Base-by-base conservation (phyloP, 1,140 invertebrate genomes). In the Heliothis subflexa region DNA sequence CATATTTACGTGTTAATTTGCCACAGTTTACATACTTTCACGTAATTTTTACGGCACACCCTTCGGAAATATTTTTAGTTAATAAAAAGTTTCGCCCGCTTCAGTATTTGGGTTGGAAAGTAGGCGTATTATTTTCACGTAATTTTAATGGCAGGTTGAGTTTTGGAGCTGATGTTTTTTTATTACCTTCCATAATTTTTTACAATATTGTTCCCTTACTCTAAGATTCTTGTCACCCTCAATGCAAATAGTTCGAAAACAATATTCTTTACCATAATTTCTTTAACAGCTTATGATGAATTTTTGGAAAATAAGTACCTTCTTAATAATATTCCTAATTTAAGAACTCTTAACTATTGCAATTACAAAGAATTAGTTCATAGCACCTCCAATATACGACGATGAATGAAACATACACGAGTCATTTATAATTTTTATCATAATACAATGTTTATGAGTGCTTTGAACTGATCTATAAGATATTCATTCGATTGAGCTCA, bases 1-100 rank as follows among this genome's bases (percentile, higher is more conserved):
- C 59, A 75, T 64, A 75, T 62, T 75, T 75, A 50, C 64, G 45
- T 50, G 64, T 50, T 68, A 68, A 68, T 68, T 68, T 50, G 21
- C 14, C 25, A 50, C 25, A 49, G 50, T 50, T 62, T 40, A 49
- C 16, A 61, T 55, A 59, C 47, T 57, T 55, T 64, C n/a, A 9
- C 45, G 47, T 49, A 50, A 66, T 68, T 75, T 75, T 75, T 62
- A 14, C 16, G 9, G 59, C 47, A 64, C 73, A 50, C 73, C 57
- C 73, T 52, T 14, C 14, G 49, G 45, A 25, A 16, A 64, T 75
- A 75, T 73, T 62, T 75, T 62, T 52, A 64, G 50, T 75, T 75
- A 21, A 47, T 62, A 75, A 50, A 62, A 52, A 50, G 62, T 49
- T 75, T 50, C 47, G 47, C 21, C 33, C 52, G 45, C 9, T 55